Evolutionary conservation across 2,797 vertebrate species (phyloP).

Genomic region (Melanogrammus aeglefinus): DNA sequence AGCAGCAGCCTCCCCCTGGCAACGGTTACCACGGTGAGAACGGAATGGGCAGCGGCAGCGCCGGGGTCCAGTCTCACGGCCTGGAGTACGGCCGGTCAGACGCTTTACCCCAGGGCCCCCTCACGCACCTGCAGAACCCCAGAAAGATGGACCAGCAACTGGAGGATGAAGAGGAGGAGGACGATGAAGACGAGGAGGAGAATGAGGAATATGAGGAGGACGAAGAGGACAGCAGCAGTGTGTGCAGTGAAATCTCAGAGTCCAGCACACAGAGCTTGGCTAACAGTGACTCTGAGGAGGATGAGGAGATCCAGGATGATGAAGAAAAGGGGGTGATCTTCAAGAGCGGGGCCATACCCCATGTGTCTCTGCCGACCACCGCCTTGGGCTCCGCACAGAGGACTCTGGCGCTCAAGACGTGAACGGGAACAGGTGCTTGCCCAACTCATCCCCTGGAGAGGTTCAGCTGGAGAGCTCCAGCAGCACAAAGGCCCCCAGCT

Average conservation of each 20-base stretch:
- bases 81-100: slow-evolving; percentile 87
- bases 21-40: slow-evolving; percentile 79
- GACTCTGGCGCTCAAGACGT: slow-evolving; percentile 77
- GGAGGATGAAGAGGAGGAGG: slow-evolving; percentile 85
- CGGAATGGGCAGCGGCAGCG: slow-evolving; percentile 76
- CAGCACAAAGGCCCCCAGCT: slow-evolving; percentile 62
- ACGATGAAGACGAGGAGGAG: slow-evolving; percentile 59
- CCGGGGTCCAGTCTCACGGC: slow-evolving; percentile 76
- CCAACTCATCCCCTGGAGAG: slow-evolving; percentile 82
- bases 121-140: slow-evolving; percentile 84
- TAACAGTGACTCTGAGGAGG: slow-evolving; percentile 93
- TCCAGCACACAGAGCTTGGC: slow-evolving; percentile 96
- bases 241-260: slow-evolving; percentile 93
- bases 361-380: slow-evolving; percentile 77
- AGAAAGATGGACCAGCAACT: slow-evolving; percentile 85
- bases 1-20: slow-evolving; percentile 71
- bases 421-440: slow-evolving; percentile 84
- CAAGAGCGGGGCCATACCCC: slow-evolving; percentile 69
- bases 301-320: slow-evolving; percentile 78
- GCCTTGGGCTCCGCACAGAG: slow-evolving; percentile 88
- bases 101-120: slow-evolving; percentile 76
- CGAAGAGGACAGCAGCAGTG: slow-evolving; percentile 91
- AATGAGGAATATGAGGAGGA: slow-evolving; percentile 71
- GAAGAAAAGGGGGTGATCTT: slow-evolving; percentile 84
- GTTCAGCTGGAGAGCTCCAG: slow-evolving; percentile 88